Evolutionary conservation across 92 coral and sea anemone species (phyloP), one percentile per base, ranked within the genome.

Genomic region (Montipora capitata): DNA sequence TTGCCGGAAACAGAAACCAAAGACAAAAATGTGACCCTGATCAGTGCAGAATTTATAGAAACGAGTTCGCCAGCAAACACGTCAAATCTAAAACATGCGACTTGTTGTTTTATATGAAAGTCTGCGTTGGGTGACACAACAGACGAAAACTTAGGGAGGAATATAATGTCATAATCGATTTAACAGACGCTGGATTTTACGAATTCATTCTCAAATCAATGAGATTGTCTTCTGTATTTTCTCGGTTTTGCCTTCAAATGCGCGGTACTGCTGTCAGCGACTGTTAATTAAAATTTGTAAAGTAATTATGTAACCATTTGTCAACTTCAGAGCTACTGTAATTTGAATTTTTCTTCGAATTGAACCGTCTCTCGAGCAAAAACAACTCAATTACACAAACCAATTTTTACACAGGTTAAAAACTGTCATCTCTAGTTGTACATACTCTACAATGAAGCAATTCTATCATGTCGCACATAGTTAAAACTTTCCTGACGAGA

Each of bases 391-490:
- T 62, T 62, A 62, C 67, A 14, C 62, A 56, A 56, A 56, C 62
- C 62, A 56, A 44, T 44, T 44, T 44, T 44, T 44, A 44, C 49
- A 44, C 49, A 44, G 49, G 49, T 44, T 44, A 56, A 56, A 1
- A 56, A 56, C 62, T 56, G 62, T 56, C 67, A 3, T 62, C 67
- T 62, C 67, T 62, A 62, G 67, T 62, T 62, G 67, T 62, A 62
- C 67, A 62, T 62, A 62, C 67, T 62, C 67, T 62, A 62, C 27
- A 62, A 13, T 62, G 67, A 62, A n/a, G 67, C 67, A 62, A 62
- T 56, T 56, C 62, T 56, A 56, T 56, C 62, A 13, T 14, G 10
- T 56, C 62, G 62, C 62, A 56, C 62, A 56, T 56, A 56, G 62
- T 56, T 44, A 44, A 44, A 44, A 44, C 49, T 44, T 44, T 44